These are phyloP conservation scores for Artibeus jamaicensis DNA, from an alignment of 2,797 vertebrate species.

Conservation along the genomic window DNA sequence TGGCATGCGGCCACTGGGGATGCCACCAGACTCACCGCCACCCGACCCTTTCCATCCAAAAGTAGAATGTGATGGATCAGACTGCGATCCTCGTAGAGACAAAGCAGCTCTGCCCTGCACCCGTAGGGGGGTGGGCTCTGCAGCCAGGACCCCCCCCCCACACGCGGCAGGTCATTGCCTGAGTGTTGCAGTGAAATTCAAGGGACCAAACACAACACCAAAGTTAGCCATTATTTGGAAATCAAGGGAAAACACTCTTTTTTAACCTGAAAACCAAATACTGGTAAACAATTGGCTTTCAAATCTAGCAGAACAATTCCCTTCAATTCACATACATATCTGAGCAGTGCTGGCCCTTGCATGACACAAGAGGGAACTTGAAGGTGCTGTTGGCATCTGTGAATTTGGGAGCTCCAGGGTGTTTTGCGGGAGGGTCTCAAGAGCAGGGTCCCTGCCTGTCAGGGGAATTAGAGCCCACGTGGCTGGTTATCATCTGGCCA, in stretches of 20 bases:
- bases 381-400: not conserved
- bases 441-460: not conserved
- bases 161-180: not conserved
- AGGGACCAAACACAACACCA: not conserved
- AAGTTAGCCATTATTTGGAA: not conserved
- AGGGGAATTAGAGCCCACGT: not conserved
- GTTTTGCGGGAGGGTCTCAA: not conserved
- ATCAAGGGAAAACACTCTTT: not conserved
- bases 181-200: not conserved
- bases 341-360: not conserved
- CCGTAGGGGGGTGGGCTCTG: not conserved
- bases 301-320: not conserved
- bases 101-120: not conserved
- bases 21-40: not conserved
- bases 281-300: not conserved
- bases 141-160: not conserved
- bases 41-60: not conserved
- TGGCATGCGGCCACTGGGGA: not conserved
- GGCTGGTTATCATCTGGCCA: not conserved
- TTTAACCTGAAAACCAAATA: not conserved
- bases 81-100: not conserved
- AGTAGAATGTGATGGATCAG: not conserved
- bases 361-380: not conserved
- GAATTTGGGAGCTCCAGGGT: not conserved
- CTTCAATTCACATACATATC: not conserved